phyloP scores from a whole-genome alignment of 2,888 invertebrate genomes.

The Agrochola litura region DNA sequence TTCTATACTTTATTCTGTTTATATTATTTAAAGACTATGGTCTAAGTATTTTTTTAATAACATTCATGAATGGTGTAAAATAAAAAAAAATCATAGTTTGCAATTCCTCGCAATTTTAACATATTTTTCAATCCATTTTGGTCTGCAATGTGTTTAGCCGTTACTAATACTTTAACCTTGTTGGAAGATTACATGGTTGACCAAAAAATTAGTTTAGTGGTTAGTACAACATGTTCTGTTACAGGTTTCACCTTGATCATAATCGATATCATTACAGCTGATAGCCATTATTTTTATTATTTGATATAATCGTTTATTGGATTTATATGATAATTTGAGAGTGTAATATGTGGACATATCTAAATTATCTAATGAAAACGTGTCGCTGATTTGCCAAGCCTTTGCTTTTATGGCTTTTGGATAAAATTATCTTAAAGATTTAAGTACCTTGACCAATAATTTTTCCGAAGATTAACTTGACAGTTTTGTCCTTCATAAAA shows the following conservation, averaged over 20 bases:
- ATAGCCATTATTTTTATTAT: conserved; percentile 26
- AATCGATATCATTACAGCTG: conserved; percentile 40
- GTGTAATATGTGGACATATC: neutral
- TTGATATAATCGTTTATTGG: conserved; percentile 27
- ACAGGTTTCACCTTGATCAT: conserved; percentile 57
- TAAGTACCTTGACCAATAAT: neutral
- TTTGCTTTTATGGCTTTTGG: neutral
- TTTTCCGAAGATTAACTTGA: neutral
- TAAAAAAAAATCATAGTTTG: neutral
- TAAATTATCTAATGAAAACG: neutral
- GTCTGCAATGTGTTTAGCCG: neutral
- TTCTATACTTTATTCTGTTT: neutral
- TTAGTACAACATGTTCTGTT: conserved; percentile 57
- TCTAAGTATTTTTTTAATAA: too few relatives aligned
- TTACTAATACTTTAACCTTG: conserved; percentile 39
- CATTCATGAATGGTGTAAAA: neutral
- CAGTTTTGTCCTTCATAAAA: neutral
- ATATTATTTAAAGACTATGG: too few relatives aligned
- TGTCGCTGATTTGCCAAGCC: neutral
- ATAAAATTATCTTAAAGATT: neutral
- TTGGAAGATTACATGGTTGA: conserved; percentile 22
- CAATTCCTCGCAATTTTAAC: neutral
- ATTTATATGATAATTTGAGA: conserved; percentile 43
- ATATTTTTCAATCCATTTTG: neutral
- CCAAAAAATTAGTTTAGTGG: conserved; percentile 67